A percentile compares a stretch with the other conserved stretches of the same genome.
phyloP scores from a whole-genome alignment of 2,888 invertebrate genomes.

The Catocala fraxini region DNA sequence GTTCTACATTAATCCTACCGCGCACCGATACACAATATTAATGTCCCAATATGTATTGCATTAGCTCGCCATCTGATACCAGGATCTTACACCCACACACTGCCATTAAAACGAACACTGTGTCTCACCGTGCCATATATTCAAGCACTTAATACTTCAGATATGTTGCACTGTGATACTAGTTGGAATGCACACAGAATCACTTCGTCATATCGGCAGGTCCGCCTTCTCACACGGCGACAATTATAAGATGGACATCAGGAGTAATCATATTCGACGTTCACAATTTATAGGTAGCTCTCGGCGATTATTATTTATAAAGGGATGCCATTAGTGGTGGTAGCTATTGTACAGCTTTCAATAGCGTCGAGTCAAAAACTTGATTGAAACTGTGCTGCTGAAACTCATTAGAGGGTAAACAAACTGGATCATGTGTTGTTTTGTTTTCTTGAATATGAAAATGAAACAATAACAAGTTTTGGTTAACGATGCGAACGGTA shows the following conservation, averaged over 20 bases:
- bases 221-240: slow-evolving; percentile 37
- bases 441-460: background rate
- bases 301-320: slow-evolving; percentile 22
- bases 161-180: slow-evolving; percentile 18
- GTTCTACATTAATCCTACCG: slow-evolving; percentile 36
- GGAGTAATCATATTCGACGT: slow-evolving; percentile 34
- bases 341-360: background rate
- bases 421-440: background rate
- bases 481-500: no score
- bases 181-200: slow-evolving; percentile 21
- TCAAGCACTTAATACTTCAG: background rate
- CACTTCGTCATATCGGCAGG: slow-evolving; percentile 27
- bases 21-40: slow-evolving; percentile 41
- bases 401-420: background rate
- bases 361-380: background rate
- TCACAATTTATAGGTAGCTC: slow-evolving; percentile 27
- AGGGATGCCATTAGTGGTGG: slow-evolving; percentile 11
- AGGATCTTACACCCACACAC: slow-evolving; percentile 1
- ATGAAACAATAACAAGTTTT: background rate
- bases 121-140: slow-evolving; percentile 8
- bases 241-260: slow-evolving; percentile 32
- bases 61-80: slow-evolving; percentile 44
- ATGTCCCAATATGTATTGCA: slow-evolving; percentile 48
- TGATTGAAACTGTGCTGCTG: background rate
- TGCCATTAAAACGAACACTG: slow-evolving; percentile 17